Evolutionary conservation across 2,113 vertebrate species (phyloP).

Genomic region (Bambusicola thoracicus): DNA sequence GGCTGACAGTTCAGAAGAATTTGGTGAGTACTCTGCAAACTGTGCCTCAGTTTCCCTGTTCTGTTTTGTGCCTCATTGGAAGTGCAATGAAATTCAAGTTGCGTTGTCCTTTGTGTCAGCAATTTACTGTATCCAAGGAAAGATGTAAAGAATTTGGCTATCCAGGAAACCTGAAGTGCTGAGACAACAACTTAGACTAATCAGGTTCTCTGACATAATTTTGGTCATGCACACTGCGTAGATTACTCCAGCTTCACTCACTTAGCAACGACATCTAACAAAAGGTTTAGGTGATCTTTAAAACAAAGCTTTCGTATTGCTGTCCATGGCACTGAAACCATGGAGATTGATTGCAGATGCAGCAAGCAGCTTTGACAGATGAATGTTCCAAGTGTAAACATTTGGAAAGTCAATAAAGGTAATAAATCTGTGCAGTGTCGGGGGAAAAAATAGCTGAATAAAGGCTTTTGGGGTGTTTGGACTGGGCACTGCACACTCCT

Average conservation of each 20-base stretch:
- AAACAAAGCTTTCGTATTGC: slow-evolving; percentile 1
- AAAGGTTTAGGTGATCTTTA: slow-evolving; percentile 38
- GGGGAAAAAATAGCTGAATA: slow-evolving; percentile 38
- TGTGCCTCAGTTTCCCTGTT: background rate
- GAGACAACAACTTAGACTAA: background rate
- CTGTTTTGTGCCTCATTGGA: background rate
- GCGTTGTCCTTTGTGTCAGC: background rate
- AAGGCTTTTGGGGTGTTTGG: slow-evolving; percentile 30
- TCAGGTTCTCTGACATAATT: background rate
- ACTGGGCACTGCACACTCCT: background rate
- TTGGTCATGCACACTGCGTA: background rate
- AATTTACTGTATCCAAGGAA: background rate
- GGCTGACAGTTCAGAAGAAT: background rate
- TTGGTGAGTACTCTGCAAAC: background rate
- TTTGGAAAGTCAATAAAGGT: slow-evolving; percentile 59
- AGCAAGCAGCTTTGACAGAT: slow-evolving; percentile 54
- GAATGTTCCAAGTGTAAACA: slow-evolving; percentile 54
- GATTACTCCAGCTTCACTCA: slow-evolving; percentile 2
- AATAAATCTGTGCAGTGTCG: slow-evolving; percentile 34
- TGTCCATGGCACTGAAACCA: background rate
- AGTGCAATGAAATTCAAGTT: background rate
- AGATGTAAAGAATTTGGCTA: background rate
- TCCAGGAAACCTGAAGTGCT: background rate
- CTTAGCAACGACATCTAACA: background rate
- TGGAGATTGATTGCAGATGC: slow-evolving; percentile 42